Evolutionary conservation across 1,140 invertebrate genomes (phyloP).

Genomic region (Drosophila sp.): DNA sequence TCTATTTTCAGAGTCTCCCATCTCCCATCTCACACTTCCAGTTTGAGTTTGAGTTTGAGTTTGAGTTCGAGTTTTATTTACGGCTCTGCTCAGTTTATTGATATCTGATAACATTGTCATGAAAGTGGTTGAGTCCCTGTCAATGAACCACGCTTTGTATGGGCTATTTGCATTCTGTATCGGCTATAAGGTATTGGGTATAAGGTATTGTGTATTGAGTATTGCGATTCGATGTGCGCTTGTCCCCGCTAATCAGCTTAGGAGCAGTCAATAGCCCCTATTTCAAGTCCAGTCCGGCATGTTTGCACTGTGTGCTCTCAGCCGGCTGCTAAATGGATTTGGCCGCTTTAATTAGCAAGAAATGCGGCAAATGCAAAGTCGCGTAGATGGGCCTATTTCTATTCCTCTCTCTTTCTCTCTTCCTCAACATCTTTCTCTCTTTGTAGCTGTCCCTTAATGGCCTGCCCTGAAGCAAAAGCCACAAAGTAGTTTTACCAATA

Average conservation of each 20-base stretch:
- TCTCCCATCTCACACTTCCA: background rate
- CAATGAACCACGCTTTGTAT: conserved; percentile 22
- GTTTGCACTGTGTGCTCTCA: background rate
- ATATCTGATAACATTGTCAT: conserved; percentile 78
- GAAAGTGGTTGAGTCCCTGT: conserved; percentile 11
- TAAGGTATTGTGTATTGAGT: conserved; percentile 16
- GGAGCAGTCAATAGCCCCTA: conserved; percentile 5
- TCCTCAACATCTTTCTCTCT: background rate
- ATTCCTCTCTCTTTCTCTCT: background rate
- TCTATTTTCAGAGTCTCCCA: conserved; percentile 51
- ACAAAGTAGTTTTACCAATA: conserved; percentile 13
- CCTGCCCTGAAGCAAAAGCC: conserved; percentile 11
- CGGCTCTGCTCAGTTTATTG: conserved; percentile 60
- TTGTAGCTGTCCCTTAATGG: background rate
- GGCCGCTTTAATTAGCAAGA: conserved; percentile 76
- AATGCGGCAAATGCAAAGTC: conserved; percentile 63
- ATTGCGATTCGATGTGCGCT: conserved; percentile 7
- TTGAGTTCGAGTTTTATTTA: conserved; percentile 34
- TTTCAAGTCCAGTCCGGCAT: background rate
- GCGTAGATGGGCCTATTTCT: conserved; percentile 33
- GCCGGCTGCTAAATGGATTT: conserved; percentile 72
- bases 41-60: conserved; percentile 22
- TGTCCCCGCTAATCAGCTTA: conserved; percentile 49
- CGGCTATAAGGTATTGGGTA: conserved; percentile 1
- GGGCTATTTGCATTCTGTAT: conserved; percentile 11